Conservation (phyloP, 2,888 invertebrate species). For the Pachydiplax longipennis region DNA sequence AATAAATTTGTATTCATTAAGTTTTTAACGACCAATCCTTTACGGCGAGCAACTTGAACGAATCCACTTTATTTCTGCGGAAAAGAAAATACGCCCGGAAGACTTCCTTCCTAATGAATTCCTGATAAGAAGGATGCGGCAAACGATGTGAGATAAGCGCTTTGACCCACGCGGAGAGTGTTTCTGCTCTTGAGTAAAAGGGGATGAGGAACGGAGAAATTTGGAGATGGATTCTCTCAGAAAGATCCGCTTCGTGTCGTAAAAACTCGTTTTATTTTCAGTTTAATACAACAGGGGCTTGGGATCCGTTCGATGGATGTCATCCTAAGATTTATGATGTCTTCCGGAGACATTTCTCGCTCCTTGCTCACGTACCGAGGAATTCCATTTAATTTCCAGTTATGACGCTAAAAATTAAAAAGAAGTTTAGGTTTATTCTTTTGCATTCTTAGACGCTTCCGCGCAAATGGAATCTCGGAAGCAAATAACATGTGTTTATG, state of each 20-base stretch:
- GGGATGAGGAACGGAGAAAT: neutral
- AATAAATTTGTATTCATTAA: neutral
- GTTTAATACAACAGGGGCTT: neutral
- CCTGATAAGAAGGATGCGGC: neutral
- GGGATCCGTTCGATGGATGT: neutral
- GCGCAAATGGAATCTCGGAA: no score
- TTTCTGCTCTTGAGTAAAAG: neutral
- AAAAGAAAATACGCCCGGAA: neutral
- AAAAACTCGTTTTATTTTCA: neutral
- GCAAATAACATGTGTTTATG: no score
- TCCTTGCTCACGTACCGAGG: no score
- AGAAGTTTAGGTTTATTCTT: no score
- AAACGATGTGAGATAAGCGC: constrained; percentile 19
- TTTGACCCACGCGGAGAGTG: neutral
- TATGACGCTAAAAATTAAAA: no score
- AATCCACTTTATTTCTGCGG: constrained; percentile 22
- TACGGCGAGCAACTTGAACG: neutral
- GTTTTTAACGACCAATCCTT: constrained; percentile 7
- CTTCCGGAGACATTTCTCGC: no score
- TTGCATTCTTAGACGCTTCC: no score
- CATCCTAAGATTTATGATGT: neutral
- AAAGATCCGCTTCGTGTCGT: neutral
- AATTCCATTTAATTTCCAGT: no score
- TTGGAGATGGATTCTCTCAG: neutral
- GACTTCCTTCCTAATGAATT: neutral